A percentile compares a stretch with the other conserved stretches of the same genome.
These are phyloP conservation scores for Megaceryle alcyon DNA, from an alignment of 2,797 vertebrate species.

Conservation along the genomic window DNA sequence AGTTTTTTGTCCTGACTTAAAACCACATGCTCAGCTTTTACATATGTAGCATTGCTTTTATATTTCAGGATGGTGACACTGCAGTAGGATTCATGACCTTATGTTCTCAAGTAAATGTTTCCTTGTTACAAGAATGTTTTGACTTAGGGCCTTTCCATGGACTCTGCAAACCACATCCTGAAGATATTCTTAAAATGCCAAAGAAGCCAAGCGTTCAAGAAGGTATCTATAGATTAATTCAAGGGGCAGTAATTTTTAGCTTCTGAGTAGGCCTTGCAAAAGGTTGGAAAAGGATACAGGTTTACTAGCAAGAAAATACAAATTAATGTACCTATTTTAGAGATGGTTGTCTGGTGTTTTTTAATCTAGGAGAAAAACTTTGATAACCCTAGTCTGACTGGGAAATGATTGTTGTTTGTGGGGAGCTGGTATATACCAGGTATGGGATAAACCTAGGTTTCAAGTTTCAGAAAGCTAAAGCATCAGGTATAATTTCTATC, in stretches of 20 bases:
- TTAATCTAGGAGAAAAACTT: not conserved
- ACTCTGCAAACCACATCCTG: slow-evolving; percentile 77
- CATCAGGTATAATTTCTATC: not conserved
- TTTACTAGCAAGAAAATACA: not conserved
- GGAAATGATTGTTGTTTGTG: not conserved
- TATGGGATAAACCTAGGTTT: not conserved
- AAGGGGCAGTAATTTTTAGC: not conserved
- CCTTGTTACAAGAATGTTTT: slow-evolving; percentile 81
- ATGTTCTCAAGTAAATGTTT: slow-evolving; percentile 78
- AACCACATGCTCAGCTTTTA: not conserved
- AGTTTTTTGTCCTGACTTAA: not conserved
- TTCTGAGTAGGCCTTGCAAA: not conserved
- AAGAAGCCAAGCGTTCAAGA: not conserved
- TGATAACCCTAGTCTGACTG: not conserved
- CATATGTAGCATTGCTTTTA: not conserved
- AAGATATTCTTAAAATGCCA: slow-evolving; percentile 57
- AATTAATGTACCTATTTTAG: not conserved
- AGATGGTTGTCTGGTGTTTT: not conserved
- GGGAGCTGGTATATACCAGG: not conserved
- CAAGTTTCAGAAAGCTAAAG: not conserved
- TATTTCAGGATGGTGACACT: slow-evolving; percentile 81
- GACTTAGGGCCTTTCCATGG: slow-evolving; percentile 83
- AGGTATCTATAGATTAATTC: slow-evolving; percentile 27
- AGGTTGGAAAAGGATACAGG: not conserved
- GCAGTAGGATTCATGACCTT: slow-evolving; percentile 88